Evolutionary conservation across 2,888 invertebrate genomes (phyloP), one percentile per base, ranked within the genome.

Genomic region (Microchrysa polita): DNA sequence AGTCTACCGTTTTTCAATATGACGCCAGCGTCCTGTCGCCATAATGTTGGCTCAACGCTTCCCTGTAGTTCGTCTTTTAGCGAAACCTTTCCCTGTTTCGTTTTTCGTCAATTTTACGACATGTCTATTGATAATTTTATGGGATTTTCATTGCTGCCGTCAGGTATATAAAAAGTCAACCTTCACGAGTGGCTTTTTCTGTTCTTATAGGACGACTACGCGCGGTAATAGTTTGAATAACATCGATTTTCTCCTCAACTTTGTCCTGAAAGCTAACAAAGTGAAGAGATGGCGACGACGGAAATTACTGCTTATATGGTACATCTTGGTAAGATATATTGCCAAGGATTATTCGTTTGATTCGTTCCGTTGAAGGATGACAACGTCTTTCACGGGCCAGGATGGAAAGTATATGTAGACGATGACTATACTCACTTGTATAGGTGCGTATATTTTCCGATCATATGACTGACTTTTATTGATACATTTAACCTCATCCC

Each of bases 111-210:
- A 74, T 74, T 74, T 74, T 74, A 74, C 57, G 74, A 74, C 73
- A 73, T 74, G 74, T 74, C 74, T 73, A 74, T 74, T 74, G 74
- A 74, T 74, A 74, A 74, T 74, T 74, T 74, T 74, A 74, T 74
- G 61, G 69, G 55, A 55, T 53, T 67, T 74, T 74, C 74, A 73
- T 73, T 74, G 74, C 74, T 60, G 27, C 65, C 67, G 67, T 55
- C 74, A 74, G 74, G 74, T 74, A 74, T 52, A 67, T 72, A 53
- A 61, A 65, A 59, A 40, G 52, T 40, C 59, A 53, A 53, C 63
- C 27, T 63, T n/a, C n/a, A n/a, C 59, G 72, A 74, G 74, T 74
- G 74, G 65, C 44, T 74, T 74, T 74, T 74, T 52, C 67, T 74
- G 74, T 74, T 74, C 63, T 72, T 71, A n/a, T n/a, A n/a, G n/a